Evolutionary conservation across 2,113 vertebrate genomes (phyloP).

Genomic region (Galemys pyrenaicus): DNA sequence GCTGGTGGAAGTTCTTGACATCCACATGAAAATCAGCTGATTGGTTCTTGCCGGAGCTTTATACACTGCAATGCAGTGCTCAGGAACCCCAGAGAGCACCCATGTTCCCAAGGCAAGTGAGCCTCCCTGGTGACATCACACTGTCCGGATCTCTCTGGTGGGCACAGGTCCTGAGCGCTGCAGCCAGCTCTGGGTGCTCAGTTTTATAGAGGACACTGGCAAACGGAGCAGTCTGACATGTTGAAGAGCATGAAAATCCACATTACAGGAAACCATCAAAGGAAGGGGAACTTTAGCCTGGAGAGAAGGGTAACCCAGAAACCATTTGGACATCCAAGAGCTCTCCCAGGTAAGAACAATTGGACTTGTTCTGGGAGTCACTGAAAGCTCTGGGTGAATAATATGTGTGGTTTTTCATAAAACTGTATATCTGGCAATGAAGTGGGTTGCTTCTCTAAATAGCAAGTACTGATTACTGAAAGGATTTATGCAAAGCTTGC

Average conservation of each 20-base stretch:
- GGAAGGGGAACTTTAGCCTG: neutral
- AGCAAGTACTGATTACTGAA: slow-evolving; percentile 19
- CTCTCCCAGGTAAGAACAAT: neutral
- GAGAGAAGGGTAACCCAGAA: neutral
- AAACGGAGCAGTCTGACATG: neutral
- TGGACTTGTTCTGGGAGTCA: neutral
- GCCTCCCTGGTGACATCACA: neutral
- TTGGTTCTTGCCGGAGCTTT: neutral
- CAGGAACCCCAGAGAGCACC: neutral
- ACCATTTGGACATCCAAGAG: neutral
- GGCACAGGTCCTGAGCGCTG: neutral
- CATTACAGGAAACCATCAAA: slow-evolving; percentile 5
- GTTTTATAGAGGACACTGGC: neutral
- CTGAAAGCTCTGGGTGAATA: neutral
- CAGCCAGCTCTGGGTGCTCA: neutral
- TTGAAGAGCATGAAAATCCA: neutral
- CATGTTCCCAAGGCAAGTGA: neutral
- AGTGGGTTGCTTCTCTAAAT: slow-evolving; percentile 38
- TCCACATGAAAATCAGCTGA: neutral
- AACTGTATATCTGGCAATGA: slow-evolving; percentile 5
- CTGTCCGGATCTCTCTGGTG: neutral
- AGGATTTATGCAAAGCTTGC: slow-evolving; percentile 21
- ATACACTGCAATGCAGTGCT: neutral
- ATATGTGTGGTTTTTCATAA: neutral
- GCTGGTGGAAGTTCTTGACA: neutral